Evolutionary conservation across 2,888 invertebrate genomes (phyloP).

Genomic region (Lordiphosa fenestrarum): DNA sequence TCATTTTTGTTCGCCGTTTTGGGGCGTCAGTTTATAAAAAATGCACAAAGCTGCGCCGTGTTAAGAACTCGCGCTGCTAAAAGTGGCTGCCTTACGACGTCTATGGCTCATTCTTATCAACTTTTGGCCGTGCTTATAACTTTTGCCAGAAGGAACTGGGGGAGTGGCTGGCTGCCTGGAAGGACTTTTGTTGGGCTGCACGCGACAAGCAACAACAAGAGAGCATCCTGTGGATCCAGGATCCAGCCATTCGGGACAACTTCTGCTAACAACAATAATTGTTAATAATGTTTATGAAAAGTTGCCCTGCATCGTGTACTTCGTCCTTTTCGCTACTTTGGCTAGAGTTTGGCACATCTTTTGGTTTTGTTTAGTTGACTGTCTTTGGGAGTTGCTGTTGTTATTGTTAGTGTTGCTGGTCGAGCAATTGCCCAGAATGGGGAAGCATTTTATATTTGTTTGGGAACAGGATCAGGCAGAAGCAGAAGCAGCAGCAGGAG

Average conservation of each 20-base stretch:
- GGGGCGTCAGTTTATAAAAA: constrained; percentile 66
- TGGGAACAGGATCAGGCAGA: constrained; percentile 2
- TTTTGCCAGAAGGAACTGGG: constrained; percentile 29
- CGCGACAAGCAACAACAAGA: constrained; percentile 54
- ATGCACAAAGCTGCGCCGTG: constrained; percentile 66
- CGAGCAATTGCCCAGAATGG: constrained; percentile 63
- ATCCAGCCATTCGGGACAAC: constrained; percentile 39
- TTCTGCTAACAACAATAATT: constrained; percentile 73
- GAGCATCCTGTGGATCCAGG: constrained; percentile 20
- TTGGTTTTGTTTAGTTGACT: constrained; percentile 61
- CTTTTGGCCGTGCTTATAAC: constrained; percentile 69
- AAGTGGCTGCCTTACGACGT: constrained; percentile 70
- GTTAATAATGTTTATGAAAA: constrained; percentile 77
- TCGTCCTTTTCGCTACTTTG: constrained; percentile 35
- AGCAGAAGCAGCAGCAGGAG: constrained; percentile 3
- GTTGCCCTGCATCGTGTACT: constrained; percentile 47
- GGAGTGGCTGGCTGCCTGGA: constrained; percentile 14
- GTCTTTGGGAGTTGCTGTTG: constrained; percentile 32
- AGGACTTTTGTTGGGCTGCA: constrained; percentile 59
- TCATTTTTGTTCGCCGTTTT: constrained; percentile 27
- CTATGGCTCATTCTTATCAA: constrained; percentile 73
- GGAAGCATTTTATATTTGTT: constrained; percentile 49
- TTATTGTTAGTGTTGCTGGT: constrained; percentile 36
- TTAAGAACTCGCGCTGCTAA: constrained; percentile 54
- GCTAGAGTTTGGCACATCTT: constrained; percentile 60